Base-by-base conservation (phyloP, 2,797 vertebrate species). In the Cyprinella venusta region DNA sequence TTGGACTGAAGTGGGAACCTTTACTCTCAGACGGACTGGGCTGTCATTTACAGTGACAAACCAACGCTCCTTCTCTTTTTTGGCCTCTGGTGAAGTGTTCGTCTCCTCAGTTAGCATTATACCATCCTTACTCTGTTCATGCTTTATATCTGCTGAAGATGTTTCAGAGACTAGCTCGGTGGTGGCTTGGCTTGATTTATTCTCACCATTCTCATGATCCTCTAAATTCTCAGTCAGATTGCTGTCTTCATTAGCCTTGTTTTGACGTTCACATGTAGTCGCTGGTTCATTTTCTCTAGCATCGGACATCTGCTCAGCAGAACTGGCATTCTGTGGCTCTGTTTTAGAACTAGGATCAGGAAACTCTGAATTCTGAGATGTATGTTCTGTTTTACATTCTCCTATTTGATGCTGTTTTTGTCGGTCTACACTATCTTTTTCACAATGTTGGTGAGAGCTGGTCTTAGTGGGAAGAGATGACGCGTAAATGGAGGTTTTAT, bases 11-110 rank as follows among this genome's bases (percentile, higher is more conserved):
- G 74, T 2, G 2, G n/a, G 78, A 67, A 24, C 33, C 8, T 76
- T 69, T 21, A 15, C 56, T 45, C 61, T 85, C 54, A 69, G 84
- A 16, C 42, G 82, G 40, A 69, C 59, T 1, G 87, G 88, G 59
- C 75, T 90, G 65, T 91, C 89, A 38, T 93, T 92, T 71, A 95
- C 89, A 3, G 94, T 95, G 84, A 95, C 93, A 40, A 95, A 95
- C 95, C 94, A 95, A 30, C 93, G 92, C 87, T 95, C 94, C 54
- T 91, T 95, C 84, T 95, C 93, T 70, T 82, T 86, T 75, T 79
- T 88, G 8, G 63, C 21, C 26, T 82, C 10, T 15, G 45, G 87
- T 80, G 85, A 30, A 10, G 50, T 6, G 45, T 79, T 86, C 1
- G 36, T 65, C 64, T 85, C 71, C 59, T 75, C 61, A 21, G 45